Percentiles rank a stretch among this genome's conserved stretches.
phyloP scores from a whole-genome alignment of 2,888 invertebrate genomes.

The Pristionchus maxplancki region DNA sequence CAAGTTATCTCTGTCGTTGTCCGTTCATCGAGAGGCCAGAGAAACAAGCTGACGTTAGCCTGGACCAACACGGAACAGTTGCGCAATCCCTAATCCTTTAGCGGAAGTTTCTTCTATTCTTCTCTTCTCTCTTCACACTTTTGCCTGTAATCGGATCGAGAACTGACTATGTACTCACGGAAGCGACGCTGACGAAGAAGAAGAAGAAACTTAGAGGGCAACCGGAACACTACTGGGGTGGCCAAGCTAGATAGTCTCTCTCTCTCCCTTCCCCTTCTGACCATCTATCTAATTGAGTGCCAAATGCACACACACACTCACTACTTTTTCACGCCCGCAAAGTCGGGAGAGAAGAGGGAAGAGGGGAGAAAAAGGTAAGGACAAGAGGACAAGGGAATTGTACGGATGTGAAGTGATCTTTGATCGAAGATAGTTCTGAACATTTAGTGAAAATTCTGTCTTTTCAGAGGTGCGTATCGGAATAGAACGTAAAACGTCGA shows the following conservation, averaged over 20 bases:
- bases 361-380: background rate
- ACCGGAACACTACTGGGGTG: background rate
- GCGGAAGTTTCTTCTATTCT: slow-evolving; percentile 1
- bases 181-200: background rate
- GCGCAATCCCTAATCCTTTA: background rate
- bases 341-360: background rate
- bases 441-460: background rate
- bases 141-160: slow-evolving; percentile 37
- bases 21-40: background rate
- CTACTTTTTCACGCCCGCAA: slow-evolving; percentile 20
- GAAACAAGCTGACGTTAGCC: background rate
- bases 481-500: background rate
- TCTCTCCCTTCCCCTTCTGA: slow-evolving; percentile 13
- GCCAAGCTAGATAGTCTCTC: slow-evolving; percentile 40
- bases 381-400: background rate
- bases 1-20: background rate
- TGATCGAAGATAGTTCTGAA: background rate
- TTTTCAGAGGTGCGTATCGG: background rate
- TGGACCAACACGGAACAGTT: background rate
- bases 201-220: background rate
- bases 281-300: slow-evolving; percentile 15
- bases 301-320: slow-evolving; percentile 14
- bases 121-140: slow-evolving; percentile 17
- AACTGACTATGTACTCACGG: slow-evolving; percentile 24
- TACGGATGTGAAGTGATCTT: background rate